A percentile compares a stretch with the other conserved stretches of the same genome.
Conservation (phyloP, 2,888 invertebrate genomes). For the Prosopocoilus inquinatus region DNA sequence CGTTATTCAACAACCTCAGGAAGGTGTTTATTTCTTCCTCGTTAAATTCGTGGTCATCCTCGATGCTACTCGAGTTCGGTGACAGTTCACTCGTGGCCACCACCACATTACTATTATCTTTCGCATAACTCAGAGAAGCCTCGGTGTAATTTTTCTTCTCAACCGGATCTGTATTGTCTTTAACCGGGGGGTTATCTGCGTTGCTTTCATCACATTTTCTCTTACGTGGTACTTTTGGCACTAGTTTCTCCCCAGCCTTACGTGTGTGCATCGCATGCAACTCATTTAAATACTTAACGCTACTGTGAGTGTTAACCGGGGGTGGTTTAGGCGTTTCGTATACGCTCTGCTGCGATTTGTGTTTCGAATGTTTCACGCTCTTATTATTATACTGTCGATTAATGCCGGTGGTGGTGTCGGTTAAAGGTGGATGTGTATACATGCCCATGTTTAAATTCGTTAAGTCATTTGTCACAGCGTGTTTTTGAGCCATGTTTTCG, state of each 20-base stretch:
- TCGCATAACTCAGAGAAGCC: no score
- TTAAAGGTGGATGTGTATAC: no score
- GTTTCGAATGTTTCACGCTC: no score
- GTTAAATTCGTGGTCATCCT: conserved; percentile 3
- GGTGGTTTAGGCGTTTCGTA: background rate
- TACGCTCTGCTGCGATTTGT: no score
- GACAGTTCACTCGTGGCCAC: background rate
- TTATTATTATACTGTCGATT: no score
- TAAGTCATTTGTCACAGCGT: no score
- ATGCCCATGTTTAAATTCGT: no score
- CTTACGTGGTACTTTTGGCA: conserved; percentile 6
- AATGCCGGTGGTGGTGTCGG: no score
- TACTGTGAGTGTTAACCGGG: conserved; percentile 7
- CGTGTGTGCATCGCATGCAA: conserved; percentile 1
- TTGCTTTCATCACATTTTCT: background rate
- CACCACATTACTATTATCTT: background rate
- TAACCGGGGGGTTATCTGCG: no score
- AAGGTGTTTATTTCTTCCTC: conserved; percentile 11
- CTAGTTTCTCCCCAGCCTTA: conserved; percentile 1
- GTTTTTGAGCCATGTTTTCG: no score
- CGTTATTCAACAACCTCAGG: conserved; percentile 24
- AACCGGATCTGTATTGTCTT: no score
- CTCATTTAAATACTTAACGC: conserved; percentile 8
- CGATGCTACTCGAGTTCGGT: background rate
- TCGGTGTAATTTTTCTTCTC: no score